A percentile compares a stretch with the other conserved stretches of the same genome.
Conservation (phyloP, 2,113 vertebrate species). For the Cacatua alba region DNA sequence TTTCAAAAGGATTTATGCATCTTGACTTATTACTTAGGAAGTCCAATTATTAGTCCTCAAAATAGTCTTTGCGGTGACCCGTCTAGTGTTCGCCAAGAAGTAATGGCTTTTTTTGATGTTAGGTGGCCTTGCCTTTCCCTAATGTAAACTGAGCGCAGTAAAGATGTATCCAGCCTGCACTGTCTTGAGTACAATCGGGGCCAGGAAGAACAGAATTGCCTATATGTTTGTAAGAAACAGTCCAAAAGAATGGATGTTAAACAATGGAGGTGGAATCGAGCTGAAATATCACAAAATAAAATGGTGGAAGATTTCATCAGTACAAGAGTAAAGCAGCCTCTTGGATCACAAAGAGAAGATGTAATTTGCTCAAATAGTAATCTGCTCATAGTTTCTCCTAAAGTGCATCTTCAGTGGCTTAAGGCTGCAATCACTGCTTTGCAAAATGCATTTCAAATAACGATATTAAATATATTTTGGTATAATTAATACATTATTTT, state of each 20-base stretch:
- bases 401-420: not conserved
- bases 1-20: not conserved
- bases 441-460: not conserved
- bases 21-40: not conserved
- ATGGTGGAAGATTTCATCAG: not conserved
- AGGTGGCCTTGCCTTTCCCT: not conserved
- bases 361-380: not conserved
- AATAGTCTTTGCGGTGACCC: not conserved
- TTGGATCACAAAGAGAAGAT: not conserved
- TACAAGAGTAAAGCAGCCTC: not conserved
- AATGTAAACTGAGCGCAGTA: not conserved
- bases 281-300: not conserved
- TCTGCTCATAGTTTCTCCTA: not conserved
- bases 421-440: not conserved
- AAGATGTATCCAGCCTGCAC: not conserved
- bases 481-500: not conserved
- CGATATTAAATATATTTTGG: not conserved
- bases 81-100: not conserved
- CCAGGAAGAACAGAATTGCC: not conserved
- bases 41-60: not conserved
- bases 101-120: not conserved
- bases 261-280: not conserved
- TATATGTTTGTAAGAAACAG: not conserved
- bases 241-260: not conserved
- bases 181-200: not conserved